Evolutionary conservation across 2,113 vertebrate genomes (phyloP).

Genomic region (Plestiodon gilberti): DNA sequence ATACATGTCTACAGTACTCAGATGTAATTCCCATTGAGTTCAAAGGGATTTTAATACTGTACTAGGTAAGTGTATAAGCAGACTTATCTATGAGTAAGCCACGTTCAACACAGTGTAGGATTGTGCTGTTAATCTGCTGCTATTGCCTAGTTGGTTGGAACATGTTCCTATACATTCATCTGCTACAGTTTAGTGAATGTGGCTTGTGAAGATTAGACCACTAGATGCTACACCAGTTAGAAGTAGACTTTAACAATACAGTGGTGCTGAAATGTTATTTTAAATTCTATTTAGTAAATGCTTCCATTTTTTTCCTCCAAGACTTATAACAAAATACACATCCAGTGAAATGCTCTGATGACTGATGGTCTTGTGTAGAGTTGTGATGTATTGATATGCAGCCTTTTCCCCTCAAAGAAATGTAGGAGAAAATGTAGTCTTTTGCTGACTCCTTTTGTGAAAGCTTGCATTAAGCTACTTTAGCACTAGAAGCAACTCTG

Average conservation of each 20-base stretch:
- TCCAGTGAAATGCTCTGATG: slow-evolving; percentile 4
- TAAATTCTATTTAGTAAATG: neutral
- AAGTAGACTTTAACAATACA: neutral
- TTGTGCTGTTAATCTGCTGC: too few relatives aligned
- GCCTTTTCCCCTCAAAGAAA: slow-evolving; percentile 9
- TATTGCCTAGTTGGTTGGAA: neutral
- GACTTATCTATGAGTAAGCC: too few relatives aligned
- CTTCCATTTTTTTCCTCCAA: neutral
- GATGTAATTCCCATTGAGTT: too few relatives aligned
- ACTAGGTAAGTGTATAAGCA: too few relatives aligned
- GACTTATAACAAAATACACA: neutral
- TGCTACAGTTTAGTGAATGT: too few relatives aligned
- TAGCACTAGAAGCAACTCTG: neutral
- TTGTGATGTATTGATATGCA: neutral
- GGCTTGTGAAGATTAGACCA: neutral
- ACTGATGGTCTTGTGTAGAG: slow-evolving; percentile 20
- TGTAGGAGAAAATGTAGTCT: slow-evolving; percentile 24
- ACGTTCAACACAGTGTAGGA: too few relatives aligned
- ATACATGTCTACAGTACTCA: too few relatives aligned
- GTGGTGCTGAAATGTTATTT: neutral
- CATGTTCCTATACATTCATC: too few relatives aligned
- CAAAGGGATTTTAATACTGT: too few relatives aligned
- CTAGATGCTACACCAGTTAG: neutral
- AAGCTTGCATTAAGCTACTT: slow-evolving; percentile 5
- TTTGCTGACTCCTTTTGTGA: slow-evolving; percentile 1